A percentile compares a stretch with the other conserved stretches of the same genome.
These are phyloP conservation scores for Ethmia dodecea DNA, from an alignment of 2,888 invertebrate species.

Conservation along the genomic window DNA sequence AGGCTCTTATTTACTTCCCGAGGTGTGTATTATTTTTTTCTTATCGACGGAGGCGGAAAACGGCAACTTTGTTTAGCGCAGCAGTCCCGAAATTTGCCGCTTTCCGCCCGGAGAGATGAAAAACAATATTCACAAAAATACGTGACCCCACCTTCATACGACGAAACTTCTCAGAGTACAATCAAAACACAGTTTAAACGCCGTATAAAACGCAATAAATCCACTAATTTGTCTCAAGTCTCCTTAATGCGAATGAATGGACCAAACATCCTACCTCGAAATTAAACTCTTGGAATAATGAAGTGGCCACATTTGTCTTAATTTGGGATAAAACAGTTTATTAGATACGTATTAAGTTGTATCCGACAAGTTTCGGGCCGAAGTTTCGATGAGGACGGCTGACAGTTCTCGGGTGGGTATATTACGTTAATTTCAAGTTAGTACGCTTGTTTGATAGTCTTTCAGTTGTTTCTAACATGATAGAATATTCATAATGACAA, in stretches of 20 bases:
- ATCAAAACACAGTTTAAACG: conserved; percentile 12
- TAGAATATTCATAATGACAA: no score
- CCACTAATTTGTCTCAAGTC: conserved; percentile 50
- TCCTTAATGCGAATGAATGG: conserved; percentile 65
- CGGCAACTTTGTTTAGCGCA: no score
- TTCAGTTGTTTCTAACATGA: neutral
- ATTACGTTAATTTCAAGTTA: conserved; percentile 10
- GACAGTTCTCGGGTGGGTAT: conserved; percentile 38
- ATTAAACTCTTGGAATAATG: conserved; percentile 65
- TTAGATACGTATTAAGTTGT: conserved; percentile 52
- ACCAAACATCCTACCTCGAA: conserved; percentile 49
- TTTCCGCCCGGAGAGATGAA: no score
- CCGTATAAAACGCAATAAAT: conserved; percentile 49
- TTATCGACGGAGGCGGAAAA: no score
- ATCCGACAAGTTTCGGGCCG: conserved; percentile 25
- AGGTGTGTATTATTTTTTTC: no score
- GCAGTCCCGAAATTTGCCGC: no score
- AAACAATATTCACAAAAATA: no score
- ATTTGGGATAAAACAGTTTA: conserved; percentile 55
- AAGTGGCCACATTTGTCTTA: conserved; percentile 68
- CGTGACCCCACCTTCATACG: no score
- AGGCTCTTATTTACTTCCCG: no score
- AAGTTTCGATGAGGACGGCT: conserved; percentile 35
- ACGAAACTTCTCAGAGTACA: no score
- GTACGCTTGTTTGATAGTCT: neutral